Evolutionary conservation across 1,140 invertebrate genomes (phyloP).

Genomic region (Calliphora vicina): DNA sequence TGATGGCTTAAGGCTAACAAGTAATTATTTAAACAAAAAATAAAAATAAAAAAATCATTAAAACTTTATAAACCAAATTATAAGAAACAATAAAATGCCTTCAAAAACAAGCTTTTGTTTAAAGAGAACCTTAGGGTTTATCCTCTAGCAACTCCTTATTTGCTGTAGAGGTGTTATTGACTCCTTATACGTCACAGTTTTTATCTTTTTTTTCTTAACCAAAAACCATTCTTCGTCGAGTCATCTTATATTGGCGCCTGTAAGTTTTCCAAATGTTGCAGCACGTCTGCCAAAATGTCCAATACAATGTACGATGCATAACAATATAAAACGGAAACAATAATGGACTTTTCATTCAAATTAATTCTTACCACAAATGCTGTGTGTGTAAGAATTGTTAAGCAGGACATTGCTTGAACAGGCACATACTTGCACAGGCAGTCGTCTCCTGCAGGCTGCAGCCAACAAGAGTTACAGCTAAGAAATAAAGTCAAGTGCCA

Average conservation of each 20-base stretch:
- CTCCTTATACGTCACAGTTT: background rate
- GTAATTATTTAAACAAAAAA: background rate
- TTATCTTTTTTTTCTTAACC: background rate
- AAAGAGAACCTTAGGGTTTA: too few species aligned
- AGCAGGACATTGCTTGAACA: background rate
- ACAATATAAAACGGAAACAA: constrained; percentile 47
- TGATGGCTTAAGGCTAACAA: background rate
- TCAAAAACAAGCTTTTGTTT: too few species aligned
- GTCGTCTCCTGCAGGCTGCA: too few species aligned
- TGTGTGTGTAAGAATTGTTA: constrained; percentile 13
- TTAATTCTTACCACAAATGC: constrained; percentile 49
- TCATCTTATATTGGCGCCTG: constrained; percentile 48
- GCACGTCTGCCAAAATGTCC: constrained; percentile 39
- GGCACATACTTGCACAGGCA: background rate
- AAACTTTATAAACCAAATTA: background rate
- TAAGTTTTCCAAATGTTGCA: constrained; percentile 39
- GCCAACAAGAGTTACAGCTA: too few species aligned
- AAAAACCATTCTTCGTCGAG: background rate
- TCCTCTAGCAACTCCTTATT: too few species aligned
- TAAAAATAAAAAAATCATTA: background rate
- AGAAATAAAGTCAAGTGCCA: constrained; percentile 20
- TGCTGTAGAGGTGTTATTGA: constrained; percentile 11
- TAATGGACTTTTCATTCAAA: constrained; percentile 63
- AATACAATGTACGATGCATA: constrained; percentile 5
- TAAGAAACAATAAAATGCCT: background rate